These are phyloP conservation scores for Petrosia ficiformis DNA, from an alignment of 37 sponge, comb jelly and placozoan species.

Conservation along the genomic window DNA sequence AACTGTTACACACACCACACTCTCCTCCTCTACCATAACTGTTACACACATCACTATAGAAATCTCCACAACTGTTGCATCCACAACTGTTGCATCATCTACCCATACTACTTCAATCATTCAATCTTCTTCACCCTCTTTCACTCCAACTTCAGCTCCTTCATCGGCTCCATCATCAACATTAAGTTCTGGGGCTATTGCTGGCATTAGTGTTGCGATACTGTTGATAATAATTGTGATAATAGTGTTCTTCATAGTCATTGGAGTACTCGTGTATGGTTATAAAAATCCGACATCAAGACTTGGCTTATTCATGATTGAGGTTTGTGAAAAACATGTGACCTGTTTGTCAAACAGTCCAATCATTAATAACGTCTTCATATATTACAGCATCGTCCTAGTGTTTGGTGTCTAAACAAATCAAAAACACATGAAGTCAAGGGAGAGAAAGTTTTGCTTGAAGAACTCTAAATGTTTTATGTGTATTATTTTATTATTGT, in stretches of 20 bases:
- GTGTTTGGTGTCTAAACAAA: no score
- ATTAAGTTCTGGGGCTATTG: slow-evolving; percentile 8
- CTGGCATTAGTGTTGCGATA: slow-evolving; percentile 26
- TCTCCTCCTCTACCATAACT: neutral
- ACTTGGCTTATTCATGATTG: slow-evolving; percentile 54
- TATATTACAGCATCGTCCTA: no score
- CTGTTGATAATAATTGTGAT: slow-evolving; percentile 11
- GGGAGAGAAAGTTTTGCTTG: no score
- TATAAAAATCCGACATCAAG: slow-evolving; percentile 30
- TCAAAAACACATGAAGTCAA: no score
- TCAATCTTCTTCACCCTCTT: slow-evolving; percentile 2
- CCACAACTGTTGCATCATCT: neutral
- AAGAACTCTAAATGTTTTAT: no score
- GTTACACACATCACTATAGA: neutral
- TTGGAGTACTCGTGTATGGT: slow-evolving; percentile 25
- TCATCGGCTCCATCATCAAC: neutral
- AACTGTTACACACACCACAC: neutral
- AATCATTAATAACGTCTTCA: no score
- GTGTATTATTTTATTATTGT: no score
- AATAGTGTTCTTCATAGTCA: slow-evolving; percentile 5
- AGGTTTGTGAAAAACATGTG: no score
- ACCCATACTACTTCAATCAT: neutral
- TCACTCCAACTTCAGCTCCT: neutral
- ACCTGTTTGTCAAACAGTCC: no score
- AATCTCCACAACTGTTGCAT: neutral